phyloP scores from a whole-genome alignment of 30 jellyfish, hydroid and myxozoan species.

The Nemopilema nomurai region DNA sequence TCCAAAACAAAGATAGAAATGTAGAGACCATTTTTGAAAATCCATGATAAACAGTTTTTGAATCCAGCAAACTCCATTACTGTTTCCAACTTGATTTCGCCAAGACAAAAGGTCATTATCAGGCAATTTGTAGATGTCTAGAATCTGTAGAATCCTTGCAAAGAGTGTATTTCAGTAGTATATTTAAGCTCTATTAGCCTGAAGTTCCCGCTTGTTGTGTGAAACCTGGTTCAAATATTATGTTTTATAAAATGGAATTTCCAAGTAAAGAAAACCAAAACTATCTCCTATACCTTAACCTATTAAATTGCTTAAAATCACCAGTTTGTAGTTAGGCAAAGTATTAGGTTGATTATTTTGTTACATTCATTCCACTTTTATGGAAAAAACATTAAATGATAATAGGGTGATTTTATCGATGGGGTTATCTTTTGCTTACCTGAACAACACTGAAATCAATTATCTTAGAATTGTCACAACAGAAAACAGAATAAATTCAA shows the following conservation, averaged over 20 bases:
- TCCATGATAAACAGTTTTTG: background rate
- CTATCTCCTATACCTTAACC: background rate
- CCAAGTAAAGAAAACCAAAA: background rate
- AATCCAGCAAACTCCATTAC: background rate
- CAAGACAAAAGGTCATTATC: background rate
- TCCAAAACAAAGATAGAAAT: background rate
- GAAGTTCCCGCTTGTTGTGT: background rate
- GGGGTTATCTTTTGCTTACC: background rate
- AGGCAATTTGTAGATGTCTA: background rate
- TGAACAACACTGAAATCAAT: constrained; percentile 23
- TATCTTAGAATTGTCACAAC: constrained; percentile 7
- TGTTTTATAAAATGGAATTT: background rate
- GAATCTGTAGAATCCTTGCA: background rate
- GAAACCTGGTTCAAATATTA: background rate
- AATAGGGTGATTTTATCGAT: background rate
- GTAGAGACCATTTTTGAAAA: background rate
- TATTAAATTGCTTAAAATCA: background rate
- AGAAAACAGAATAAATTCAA: constrained; percentile 27
- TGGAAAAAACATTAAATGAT: background rate
- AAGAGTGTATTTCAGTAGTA: background rate
- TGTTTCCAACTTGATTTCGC: background rate
- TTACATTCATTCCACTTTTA: background rate
- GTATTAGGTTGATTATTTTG: background rate
- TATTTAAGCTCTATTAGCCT: no score
- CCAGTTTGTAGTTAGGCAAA: background rate